Evolutionary conservation across 1,140 invertebrate genomes (phyloP), one percentile per base, ranked within the genome.

Genomic region (Battus philenor): DNA sequence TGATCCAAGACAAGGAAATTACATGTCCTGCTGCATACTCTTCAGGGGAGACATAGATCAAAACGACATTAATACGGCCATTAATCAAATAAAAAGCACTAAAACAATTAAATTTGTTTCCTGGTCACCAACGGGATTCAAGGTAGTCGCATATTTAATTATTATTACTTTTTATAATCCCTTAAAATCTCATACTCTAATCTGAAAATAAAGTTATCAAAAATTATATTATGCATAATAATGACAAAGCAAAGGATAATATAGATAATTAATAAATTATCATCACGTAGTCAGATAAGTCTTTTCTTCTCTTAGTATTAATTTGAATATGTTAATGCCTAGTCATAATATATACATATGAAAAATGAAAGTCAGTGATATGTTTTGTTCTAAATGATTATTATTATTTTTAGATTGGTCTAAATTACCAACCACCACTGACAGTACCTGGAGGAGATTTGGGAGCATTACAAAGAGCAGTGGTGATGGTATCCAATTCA

Each of bases 1-100:
- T 59, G 90, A 93, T 74, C 91, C 91, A 0, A 85, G 89, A 1
- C 75, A 79, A 30, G 91, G 91, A 3, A 91, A 90, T 51, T 93
- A 91, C 47, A 94, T 95, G 92, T 91, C 93, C 1, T 93, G 92
- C 47, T 94, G 93, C 68, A 87, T 94, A 74, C 72, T 94, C 0
- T 94, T 93, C 59, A 68, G 88, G 46, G 90, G 90, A 9, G 89
- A 91, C 58, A 88, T 91, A 0, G 89, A 86, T 69, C 88, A 91
- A 1, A 93, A 91, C 62, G 91, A 93, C 56, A 91, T 93, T n/a
- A 93, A 93, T 65, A 73, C 84, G 2, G 86, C 91, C 9, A 93
- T 93, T 50, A 88, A 87, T 39, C 86, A 88, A 48, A 89, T 93
- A 46, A 93, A 93, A 73, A 89, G 86, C 8, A 90, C 90, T 73